Percentiles rank a stretch among this genome's conserved stretches.
phyloP scores from a whole-genome alignment of 1,140 invertebrate genomes.

The Adelges cooleyi region DNA sequence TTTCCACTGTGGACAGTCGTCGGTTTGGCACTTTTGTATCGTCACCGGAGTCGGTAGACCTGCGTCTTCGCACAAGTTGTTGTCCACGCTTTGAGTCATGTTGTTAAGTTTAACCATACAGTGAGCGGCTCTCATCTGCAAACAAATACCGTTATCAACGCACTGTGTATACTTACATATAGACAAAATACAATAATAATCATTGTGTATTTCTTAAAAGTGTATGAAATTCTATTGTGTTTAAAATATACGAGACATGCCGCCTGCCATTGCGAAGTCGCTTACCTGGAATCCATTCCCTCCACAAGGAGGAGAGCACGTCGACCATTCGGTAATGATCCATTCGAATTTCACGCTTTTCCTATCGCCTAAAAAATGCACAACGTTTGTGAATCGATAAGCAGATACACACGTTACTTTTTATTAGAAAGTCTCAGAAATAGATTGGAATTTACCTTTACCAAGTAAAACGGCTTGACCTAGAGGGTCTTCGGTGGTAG shows the following conservation, averaged over 20 bases:
- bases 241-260: neutral
- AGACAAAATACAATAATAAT: too few relatives aligned
- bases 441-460: conserved; percentile 31
- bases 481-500: neutral
- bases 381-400: neutral
- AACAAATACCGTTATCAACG: too few relatives aligned
- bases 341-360: conserved; percentile 60
- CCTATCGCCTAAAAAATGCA: conserved; percentile 35
- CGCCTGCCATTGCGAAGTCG: too few relatives aligned
- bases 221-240: too few relatives aligned
- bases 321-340: conserved; percentile 70
- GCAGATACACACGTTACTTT: neutral
- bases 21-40: conserved; percentile 53
- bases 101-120: conserved; percentile 53
- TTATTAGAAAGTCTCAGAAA: neutral
- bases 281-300: conserved; percentile 54
- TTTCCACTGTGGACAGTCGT: conserved; percentile 61
- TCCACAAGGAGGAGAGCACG: conserved; percentile 76
- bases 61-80: conserved; percentile 56
- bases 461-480: conserved; percentile 27
- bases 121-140: conserved; percentile 54
- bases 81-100: conserved; percentile 46
- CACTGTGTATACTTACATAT: too few relatives aligned
- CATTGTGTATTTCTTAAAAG: too few relatives aligned
- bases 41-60: conserved; percentile 51